Conservation (phyloP, 1,140 invertebrate genomes). For the Holcopasites calliopsidis region DNA sequence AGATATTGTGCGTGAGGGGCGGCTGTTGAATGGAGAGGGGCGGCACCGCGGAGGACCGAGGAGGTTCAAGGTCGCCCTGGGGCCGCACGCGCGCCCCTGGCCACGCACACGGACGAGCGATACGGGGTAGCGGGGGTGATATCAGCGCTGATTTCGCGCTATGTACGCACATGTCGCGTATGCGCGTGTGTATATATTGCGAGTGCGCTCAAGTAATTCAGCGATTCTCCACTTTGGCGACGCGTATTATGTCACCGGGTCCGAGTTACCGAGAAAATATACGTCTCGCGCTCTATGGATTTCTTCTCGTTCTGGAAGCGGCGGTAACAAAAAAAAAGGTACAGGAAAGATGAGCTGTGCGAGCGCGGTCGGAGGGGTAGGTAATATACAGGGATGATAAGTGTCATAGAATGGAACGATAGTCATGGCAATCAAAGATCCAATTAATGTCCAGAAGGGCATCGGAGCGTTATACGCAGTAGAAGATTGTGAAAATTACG, state of each 20-base stretch:
- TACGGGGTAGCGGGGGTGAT: slow-evolving; percentile 7
- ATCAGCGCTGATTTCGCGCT: slow-evolving; percentile 22
- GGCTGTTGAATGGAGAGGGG: slow-evolving; percentile 26
- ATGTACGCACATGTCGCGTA: background rate
- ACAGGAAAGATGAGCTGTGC: slow-evolving; percentile 12
- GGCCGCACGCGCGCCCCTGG: slow-evolving; percentile 74
- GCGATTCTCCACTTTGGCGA: slow-evolving; percentile 52
- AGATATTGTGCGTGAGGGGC: slow-evolving; percentile 30
- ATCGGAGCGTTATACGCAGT: background rate
- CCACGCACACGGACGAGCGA: slow-evolving; percentile 60
- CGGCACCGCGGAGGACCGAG: slow-evolving; percentile 47
- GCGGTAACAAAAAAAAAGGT: slow-evolving; percentile 2
- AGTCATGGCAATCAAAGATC: background rate
- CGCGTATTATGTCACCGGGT: slow-evolving; percentile 60
- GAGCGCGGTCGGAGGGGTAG: too few species aligned
- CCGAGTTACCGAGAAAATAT: slow-evolving; percentile 8
- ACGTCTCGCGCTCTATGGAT: slow-evolving; percentile 26
- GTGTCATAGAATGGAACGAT: too few species aligned
- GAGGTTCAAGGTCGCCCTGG: slow-evolving; percentile 75
- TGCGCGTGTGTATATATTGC: background rate
- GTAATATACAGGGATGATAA: too few species aligned
- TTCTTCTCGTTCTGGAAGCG: background rate
- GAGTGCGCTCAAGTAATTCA: slow-evolving; percentile 50
- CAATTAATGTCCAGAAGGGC: background rate
- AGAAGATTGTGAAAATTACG: background rate